Evolutionary conservation across 2,888 invertebrate species (phyloP), one percentile per base, ranked within the genome.

Genomic region (Drosophila helvetica): DNA sequence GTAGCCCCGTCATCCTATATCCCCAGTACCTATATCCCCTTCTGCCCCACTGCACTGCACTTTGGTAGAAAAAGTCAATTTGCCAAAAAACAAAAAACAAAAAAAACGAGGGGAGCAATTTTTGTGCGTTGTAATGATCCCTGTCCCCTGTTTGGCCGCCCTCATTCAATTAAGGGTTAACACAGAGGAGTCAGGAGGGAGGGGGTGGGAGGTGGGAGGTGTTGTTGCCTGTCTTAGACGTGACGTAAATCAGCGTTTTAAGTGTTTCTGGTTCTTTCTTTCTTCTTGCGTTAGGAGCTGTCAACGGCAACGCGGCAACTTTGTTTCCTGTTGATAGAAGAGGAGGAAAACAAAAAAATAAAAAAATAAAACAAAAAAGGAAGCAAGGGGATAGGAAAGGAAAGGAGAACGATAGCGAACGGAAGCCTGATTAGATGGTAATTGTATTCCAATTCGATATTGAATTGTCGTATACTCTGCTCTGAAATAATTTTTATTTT

Each of bases 181-280:
- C 48, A 7, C 38, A 38, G 7, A n/a, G 38, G n/a, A n/a, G n/a
- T n/a, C 0, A 15, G 38, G 6, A 6, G 0, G 15, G 38, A 3
- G 10, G 33, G 0, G 38, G n/a, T 0, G 15, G 7, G 15, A 7
- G 38, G 15, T 2, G 15, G 30, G 27, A 48, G 22, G 10, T 47
- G 25, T 54, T 43, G 22, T 9, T 52, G 64, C 67, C 86, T 70
- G 86, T 86, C 84, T 80, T 57, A 74, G 83, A 87, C 87, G 85
- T 83, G 86, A 79, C 87, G 86, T 77, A 82, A 79, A 87, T 83
- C 87, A 80, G 88, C 77, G 86, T 83, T 82, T 85, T 78, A 88
- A 86, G 88, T 86, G 81, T 88, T 80, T 73, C 69, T 74, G 78
- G 71, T 79, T 74, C 65, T 85, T 82, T 80, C 77, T 65, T 76